Evolutionary conservation across 2,888 invertebrate species (phyloP), one percentile per base, ranked within the genome.

Genomic region (Cacoxenus indagator): DNA sequence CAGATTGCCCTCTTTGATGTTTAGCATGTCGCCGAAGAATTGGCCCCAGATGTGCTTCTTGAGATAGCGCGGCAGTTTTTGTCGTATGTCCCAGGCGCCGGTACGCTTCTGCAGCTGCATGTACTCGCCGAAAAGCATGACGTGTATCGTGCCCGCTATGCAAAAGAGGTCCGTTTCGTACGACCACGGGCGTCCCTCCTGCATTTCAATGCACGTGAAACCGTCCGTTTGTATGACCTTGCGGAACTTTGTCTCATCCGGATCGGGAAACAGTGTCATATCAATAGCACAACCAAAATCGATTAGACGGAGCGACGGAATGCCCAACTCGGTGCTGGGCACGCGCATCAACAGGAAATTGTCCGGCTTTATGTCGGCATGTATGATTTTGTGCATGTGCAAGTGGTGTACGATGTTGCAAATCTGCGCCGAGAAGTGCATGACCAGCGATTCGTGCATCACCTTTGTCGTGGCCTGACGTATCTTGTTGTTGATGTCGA

Each of bases 261-360:
- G 92, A 73, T 92, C 90, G 4, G 96, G 95, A 78, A 95, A 95
- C 69, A 96, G 89, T 5, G 92, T 92, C 96, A 98, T 96, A 84
- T 98, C 98, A 85, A 98, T 97, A 78, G 96, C 94, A 86, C 97
- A 95, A 54, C 98, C 98, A 88, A 96, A 96, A 88, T 98, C 98
- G 82, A 98, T 98, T 46, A 98, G 89, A 82, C 96, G 95, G 78
- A 97, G 89, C 45, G 93, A 93, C 46, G 94, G 92, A 70, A 91
- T 90, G 68, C 91, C 89, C 85, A 91, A 91, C 84, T 93, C 92
- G 70, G 91, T 89, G 37, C 89, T 90, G 29, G 93, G 86, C 65
- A 93, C 89, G 86, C 91, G 91, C 91, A 92, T 92, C 26, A 98
- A 87, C 74, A 98, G 90, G 86, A 98, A 95, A 89, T 98, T 98